These are phyloP conservation scores for Elgonia sp. DNA, from an alignment of 2,888 invertebrate species.

Conservation along the genomic window DNA sequence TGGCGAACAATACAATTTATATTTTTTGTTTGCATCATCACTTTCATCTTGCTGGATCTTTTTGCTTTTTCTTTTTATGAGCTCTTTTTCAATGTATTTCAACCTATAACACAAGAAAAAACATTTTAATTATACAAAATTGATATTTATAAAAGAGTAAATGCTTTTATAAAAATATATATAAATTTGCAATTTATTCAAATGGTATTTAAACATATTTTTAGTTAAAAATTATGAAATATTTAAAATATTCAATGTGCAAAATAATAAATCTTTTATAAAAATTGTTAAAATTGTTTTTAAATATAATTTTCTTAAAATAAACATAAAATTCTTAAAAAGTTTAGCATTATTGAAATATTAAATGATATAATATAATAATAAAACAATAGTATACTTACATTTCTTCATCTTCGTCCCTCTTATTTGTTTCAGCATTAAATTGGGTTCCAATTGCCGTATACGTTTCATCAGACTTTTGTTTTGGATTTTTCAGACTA, in stretches of 20 bases:
- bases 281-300: too few species aligned
- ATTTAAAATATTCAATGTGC: too few species aligned
- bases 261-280: too few species aligned
- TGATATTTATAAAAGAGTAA: too few species aligned
- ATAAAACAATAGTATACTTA: conserved; percentile 87
- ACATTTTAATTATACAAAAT: conserved; percentile 15
- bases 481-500: conserved; percentile 93
- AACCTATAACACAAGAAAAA: conserved; percentile 87
- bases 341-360: too few species aligned
- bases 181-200: too few species aligned
- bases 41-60: conserved; percentile 86
- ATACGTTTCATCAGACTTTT: conserved; percentile 96
- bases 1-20: conserved; percentile 91
- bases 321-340: too few species aligned
- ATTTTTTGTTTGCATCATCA: conserved; percentile 84
- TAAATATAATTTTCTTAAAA: too few species aligned
- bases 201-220: too few species aligned
- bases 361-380: too few species aligned
- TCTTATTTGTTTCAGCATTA: conserved; percentile 98
- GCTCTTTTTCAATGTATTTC: conserved; percentile 95
- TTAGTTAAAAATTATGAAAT: too few species aligned
- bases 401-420: conserved; percentile 99
- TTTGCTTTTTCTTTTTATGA: conserved; percentile 94
- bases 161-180: too few species aligned
- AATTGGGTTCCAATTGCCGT: conserved; percentile 98